These are phyloP conservation scores for Lordiphosa collinella DNA, from an alignment of 1,140 invertebrate species.

Conservation along the genomic window DNA sequence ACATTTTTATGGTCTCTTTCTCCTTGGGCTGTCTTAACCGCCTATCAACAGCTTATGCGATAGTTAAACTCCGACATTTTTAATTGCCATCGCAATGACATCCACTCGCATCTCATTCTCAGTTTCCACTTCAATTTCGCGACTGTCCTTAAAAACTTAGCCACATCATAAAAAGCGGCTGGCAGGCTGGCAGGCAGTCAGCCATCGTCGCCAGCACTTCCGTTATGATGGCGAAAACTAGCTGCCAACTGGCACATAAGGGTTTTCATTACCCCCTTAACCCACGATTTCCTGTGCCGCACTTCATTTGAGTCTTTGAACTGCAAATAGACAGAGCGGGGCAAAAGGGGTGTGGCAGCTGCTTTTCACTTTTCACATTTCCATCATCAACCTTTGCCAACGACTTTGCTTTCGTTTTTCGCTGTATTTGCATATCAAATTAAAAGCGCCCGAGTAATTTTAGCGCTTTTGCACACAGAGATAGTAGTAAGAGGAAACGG, in stretches of 20 bases:
- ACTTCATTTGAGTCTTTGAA: constrained; percentile 73
- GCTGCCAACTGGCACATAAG: constrained; percentile 28
- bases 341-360: constrained; percentile 31
- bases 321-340: constrained; percentile 69
- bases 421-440: constrained; percentile 76
- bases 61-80: constrained; percentile 62
- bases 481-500: constrained; percentile 38
- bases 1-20: constrained; percentile 26
- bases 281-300: constrained; percentile 39
- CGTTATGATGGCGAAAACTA: constrained; percentile 41
- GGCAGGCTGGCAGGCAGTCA: constrained; percentile 23
- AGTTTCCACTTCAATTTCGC: constrained; percentile 1
- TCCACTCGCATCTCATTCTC: constrained; percentile 12
- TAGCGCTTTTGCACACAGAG: constrained; percentile 58
- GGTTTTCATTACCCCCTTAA: constrained; percentile 31
- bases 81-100: constrained; percentile 67
- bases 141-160: constrained; percentile 60
- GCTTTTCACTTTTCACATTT: constrained; percentile 76
- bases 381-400: constrained; percentile 66
- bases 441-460: constrained; percentile 76
- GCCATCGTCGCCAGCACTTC: constrained; percentile 45
- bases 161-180: constrained; percentile 57
- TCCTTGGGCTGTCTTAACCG: constrained; percentile 32
- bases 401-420: constrained; percentile 69
- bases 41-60: constrained; percentile 57